Evolutionary conservation across 2,113 vertebrate genomes (phyloP), one percentile per base, ranked within the genome.

Genomic region (Crocuta crocuta): DNA sequence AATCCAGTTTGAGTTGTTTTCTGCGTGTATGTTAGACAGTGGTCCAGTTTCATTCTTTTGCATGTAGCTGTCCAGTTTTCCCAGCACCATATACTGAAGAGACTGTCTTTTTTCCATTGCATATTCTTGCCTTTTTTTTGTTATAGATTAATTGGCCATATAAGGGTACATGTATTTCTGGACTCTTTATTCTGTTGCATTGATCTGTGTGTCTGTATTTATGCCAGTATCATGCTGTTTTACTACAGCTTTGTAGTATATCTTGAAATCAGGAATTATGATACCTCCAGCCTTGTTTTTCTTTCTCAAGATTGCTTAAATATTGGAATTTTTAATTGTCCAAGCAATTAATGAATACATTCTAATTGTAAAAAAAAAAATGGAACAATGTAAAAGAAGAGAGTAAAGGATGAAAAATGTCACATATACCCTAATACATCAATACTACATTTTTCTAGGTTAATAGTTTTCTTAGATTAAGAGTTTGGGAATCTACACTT

Each of bases 331-430:
- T 89, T 83, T 84, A 45, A 45, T 78, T 71, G 61, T 48, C 26
- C 21, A 85, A 39, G 43, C 48, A 97, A 84, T 89, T 84, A 17
- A 80, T 79, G 43, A 89, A 78, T 63, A 83, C 19, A 68, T 70
- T 92, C 39, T 80, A 63, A 78, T 53, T 68, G 45, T 76, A 55
- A 61, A 61, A 70, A 88, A 43, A 71, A 39, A 43, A 71, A 55
- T 13, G 83, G 94, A 89, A 39, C 55, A 96, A 35, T 61, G 53
- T 66, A 74, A 82, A 92, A 76, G 76, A 83, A 90, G 15, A 82
- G 28, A 70, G 21, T 68, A 82, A 92, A 88, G 78, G 31, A 31
- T 89, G 79, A 85, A 73, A 80, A 68, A 35, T 85, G 35, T 63
- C 33, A 33, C 15, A 39, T 13, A 82, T 0, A 7, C 48, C 17